Evolutionary conservation across 2,888 invertebrate species (phyloP), one percentile per base, ranked within the genome.

Genomic region (Coelogynopora nodosa): DNA sequence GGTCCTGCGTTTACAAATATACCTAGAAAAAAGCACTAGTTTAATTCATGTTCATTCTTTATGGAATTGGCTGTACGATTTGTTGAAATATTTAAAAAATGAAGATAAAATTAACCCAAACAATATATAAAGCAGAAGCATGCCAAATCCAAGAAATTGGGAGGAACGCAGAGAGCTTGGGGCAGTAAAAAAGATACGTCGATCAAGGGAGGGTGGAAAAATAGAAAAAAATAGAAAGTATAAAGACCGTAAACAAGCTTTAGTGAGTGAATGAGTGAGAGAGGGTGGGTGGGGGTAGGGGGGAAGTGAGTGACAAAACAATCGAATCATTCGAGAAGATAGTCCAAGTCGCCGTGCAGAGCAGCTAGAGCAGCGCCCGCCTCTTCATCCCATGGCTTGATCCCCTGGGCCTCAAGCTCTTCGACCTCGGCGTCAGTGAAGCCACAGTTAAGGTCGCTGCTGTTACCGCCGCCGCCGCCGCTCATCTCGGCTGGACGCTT

Each of bases 401-500:
- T 82, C 1, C 82, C 82, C 82, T 82, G 82, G n/a, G 82, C 29
- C 27, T 30, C 30, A n/a, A 82, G 82, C 27, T 82, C 82, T 26
- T n/a, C 82, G n/a, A 82, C 82, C 82, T 82, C 82, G 26, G n/a
- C 82, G 18, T 82, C 31, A 27, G 30, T 82, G 82, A 82, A 82
- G n/a, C 82, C 82, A 23, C 82, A 82, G 30, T 29, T 23, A 27
- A 30, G 29, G 27, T 30, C 18, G 49, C 18, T 49, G 27, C 27
- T 49, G 49, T 49, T 49, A 10, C 49, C 49, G 49, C 49, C 5
- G 49, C 49, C 49, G 49, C 49, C 49, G 49, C 5, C 49, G 18
- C 49, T 18, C 1, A 23, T 27, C 82, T 82, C 26, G n/a, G 82
- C 29, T 30, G n/a, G 23, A n/a, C n/a, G 82, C 27, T 82, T 27